phyloP scores from a whole-genome alignment of 2,113 vertebrate genomes.

The Chitala chitala region DNA sequence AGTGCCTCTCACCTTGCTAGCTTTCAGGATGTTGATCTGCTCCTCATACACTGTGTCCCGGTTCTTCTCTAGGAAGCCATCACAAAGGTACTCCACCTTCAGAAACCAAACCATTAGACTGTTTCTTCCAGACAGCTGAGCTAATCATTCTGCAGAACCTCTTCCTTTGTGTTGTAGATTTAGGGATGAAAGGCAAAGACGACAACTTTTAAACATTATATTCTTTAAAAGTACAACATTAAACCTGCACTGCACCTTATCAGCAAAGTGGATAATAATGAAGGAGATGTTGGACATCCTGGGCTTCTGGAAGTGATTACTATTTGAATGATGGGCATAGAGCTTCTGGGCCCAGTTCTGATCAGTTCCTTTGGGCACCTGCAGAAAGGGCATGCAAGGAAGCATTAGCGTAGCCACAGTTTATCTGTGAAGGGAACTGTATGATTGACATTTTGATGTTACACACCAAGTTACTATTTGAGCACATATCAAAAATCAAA shows the following conservation, averaged over 20 bases:
- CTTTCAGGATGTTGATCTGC: constrained; percentile 89
- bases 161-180: not conserved
- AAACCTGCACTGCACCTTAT: constrained; percentile 63
- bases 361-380: constrained; percentile 88
- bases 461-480: constrained; percentile 23
- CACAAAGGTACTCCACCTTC: constrained; percentile 84
- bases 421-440: constrained; percentile 25
- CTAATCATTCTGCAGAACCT: no score
- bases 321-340: constrained; percentile 65
- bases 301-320: constrained; percentile 80
- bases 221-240: not conserved
- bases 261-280: constrained; percentile 80
- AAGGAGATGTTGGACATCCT: constrained; percentile 85
- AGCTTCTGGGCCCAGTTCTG: constrained; percentile 88
- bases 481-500: not conserved
- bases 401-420: constrained; percentile 9
- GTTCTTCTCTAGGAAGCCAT: constrained; percentile 88
- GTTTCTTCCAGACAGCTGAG: no score
- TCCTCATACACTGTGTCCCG: constrained; percentile 85
- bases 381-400: constrained; percentile 9
- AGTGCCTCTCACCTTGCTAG: constrained; percentile 71
- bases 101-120: not conserved
- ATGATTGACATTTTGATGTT: constrained; percentile 17
- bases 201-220: not conserved
- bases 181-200: not conserved